Evolutionary conservation across 2,888 invertebrate genomes (phyloP).

Genomic region (Emmelina monodactyla): DNA sequence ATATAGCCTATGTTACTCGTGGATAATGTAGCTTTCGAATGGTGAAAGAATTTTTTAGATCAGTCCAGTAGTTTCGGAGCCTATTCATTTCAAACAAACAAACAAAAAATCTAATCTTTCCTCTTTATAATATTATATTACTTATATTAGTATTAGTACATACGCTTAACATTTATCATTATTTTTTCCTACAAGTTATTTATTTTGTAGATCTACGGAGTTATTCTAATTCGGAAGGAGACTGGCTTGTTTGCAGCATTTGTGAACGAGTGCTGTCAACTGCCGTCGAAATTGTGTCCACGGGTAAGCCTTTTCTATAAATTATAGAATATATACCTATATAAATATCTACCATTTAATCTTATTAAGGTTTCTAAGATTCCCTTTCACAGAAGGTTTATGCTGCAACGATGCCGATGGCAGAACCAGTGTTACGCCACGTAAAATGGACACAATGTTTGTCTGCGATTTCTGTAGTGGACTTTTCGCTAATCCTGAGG

Average conservation of each 20-base stretch:
- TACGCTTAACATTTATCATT: too few species aligned
- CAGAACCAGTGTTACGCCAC: conserved; percentile 28
- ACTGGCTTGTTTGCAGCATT: conserved; percentile 47
- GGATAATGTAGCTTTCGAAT: too few species aligned
- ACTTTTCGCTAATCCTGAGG: conserved; percentile 43
- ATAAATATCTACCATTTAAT: not conserved
- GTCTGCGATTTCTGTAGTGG: conserved; percentile 51
- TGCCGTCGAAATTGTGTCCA: conserved; percentile 43
- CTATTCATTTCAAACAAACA: too few species aligned
- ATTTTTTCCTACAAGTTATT: too few species aligned
- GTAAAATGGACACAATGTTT: conserved; percentile 44
- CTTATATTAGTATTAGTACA: too few species aligned
- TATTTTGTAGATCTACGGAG: too few species aligned
- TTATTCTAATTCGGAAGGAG: conserved; percentile 30
- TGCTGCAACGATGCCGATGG: conserved; percentile 40
- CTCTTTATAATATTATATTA: too few species aligned
- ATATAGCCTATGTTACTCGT: too few species aligned
- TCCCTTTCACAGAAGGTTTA: conserved; percentile 31
- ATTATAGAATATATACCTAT: not conserved
- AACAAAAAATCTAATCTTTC: too few species aligned
- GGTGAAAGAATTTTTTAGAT: too few species aligned
- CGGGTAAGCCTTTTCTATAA: conserved; percentile 26
- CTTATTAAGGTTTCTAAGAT: not conserved
- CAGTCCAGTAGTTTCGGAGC: too few species aligned
- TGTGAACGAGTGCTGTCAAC: conserved; percentile 52